Percentiles rank a stretch among this genome's conserved stretches.
Conservation (phyloP, 2,888 invertebrate species). For the Ophion costatus region DNA sequence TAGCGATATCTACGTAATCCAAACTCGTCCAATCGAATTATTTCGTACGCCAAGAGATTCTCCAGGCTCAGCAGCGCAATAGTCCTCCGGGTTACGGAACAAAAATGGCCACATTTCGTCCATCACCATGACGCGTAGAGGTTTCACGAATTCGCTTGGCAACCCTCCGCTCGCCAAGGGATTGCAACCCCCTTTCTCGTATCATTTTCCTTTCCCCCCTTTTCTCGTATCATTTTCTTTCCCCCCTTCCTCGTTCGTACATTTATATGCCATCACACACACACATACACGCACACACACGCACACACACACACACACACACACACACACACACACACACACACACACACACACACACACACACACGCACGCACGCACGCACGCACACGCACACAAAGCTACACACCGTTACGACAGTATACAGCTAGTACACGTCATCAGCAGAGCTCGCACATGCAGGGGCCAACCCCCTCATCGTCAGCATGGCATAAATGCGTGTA, state of each 20-base stretch:
- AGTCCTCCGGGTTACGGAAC: slow-evolving; percentile 19
- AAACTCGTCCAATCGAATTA: background rate
- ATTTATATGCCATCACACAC: background rate
- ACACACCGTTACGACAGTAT: background rate
- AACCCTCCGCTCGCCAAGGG: slow-evolving; percentile 59
- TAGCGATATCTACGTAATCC: background rate
- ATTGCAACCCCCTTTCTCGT: slow-evolving; percentile 51
- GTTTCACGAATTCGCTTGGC: slow-evolving; percentile 51
- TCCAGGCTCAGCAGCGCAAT: background rate
- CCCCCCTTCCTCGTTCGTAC: slow-evolving; percentile 38
- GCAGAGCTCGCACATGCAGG: slow-evolving; percentile 7
- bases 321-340: no score
- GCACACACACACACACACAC: no score
- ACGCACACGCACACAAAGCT: background rate
- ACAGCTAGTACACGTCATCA: slow-evolving; percentile 15
- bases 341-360: no score
- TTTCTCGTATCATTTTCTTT: slow-evolving; percentile 60
- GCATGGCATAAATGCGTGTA: background rate
- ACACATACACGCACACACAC: no score
- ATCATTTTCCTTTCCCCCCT: slow-evolving; percentile 53
- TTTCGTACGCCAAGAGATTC: background rate
- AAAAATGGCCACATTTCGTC: slow-evolving; percentile 58
- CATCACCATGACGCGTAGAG: slow-evolving; percentile 41
- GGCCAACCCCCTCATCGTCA: slow-evolving; percentile 35
- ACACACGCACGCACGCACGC: no score